Percentiles rank a stretch among this genome's conserved stretches.
Conservation (phyloP, 1,140 invertebrate species). For the Aphaenogaster rudis region DNA sequence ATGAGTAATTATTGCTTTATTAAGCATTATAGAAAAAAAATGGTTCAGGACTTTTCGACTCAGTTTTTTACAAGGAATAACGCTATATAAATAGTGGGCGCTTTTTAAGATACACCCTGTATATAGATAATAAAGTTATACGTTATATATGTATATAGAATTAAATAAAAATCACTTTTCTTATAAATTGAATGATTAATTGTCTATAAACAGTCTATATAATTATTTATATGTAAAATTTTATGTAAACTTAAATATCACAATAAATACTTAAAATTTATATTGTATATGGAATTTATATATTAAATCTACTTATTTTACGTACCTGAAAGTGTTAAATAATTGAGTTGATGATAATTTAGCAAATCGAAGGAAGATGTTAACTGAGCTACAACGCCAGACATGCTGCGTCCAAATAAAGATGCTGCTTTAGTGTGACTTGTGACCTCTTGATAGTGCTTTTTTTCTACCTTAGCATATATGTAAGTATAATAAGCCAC, state of each 20-base stretch:
- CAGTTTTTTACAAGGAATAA: too few relatives aligned
- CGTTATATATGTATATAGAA: too few relatives aligned
- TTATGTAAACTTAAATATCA: conserved; percentile 10
- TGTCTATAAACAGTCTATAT: not conserved
- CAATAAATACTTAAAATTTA: not conserved
- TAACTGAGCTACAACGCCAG: conserved; percentile 90
- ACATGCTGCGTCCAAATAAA: conserved; percentile 91
- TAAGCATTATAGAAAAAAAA: too few relatives aligned
- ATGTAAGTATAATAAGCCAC: conserved; percentile 97
- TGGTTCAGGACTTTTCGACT: too few relatives aligned
- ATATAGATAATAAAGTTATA: too few relatives aligned
- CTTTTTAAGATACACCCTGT: too few relatives aligned
- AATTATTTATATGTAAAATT: not conserved
- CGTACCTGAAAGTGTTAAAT: conserved; percentile 89
- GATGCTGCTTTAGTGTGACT: conserved; percentile 92
- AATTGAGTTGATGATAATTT: conserved; percentile 91
- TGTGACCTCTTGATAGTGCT: conserved; percentile 93
- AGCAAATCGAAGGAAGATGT: conserved; percentile 89
- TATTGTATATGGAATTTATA: not conserved
- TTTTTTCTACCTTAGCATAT: conserved; percentile 94
- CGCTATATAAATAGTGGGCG: too few relatives aligned
- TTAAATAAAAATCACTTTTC: not conserved
- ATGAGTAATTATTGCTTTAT: too few relatives aligned
- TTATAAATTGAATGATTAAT: not conserved
- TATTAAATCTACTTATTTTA: not conserved